A percentile compares a stretch with the other conserved stretches of the same genome.
These are phyloP conservation scores for Sphenopsis melanotis DNA, from an alignment of 2,797 vertebrate genomes.

Conservation along the genomic window DNA sequence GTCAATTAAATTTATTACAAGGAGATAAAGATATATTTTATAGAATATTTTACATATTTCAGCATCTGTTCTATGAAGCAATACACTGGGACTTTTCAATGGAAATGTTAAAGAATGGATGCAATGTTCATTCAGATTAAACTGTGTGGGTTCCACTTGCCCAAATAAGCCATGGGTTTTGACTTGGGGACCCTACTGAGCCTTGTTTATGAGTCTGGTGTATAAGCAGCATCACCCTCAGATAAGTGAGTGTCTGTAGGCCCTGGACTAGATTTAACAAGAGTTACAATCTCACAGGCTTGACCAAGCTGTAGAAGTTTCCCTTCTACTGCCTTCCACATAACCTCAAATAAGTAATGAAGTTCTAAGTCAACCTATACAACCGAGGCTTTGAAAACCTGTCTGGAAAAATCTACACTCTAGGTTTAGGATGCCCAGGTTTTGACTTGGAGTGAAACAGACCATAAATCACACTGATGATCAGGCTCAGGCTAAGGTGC, in stretches of 20 bases:
- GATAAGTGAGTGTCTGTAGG: background rate
- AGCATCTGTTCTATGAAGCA: background rate
- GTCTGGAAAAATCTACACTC: background rate
- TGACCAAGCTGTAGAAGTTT: background rate
- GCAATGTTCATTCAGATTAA: background rate
- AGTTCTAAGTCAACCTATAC: background rate
- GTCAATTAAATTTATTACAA: constrained; percentile 10
- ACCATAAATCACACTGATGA: background rate
- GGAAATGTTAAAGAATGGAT: background rate
- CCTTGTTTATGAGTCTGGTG: background rate
- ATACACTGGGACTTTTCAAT: background rate
- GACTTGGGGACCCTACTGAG: background rate
- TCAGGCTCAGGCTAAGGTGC: background rate
- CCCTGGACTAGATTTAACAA: background rate
- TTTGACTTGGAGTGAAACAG: background rate
- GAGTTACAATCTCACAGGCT: background rate
- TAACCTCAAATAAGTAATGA: background rate
- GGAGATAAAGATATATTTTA: background rate
- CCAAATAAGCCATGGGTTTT: background rate
- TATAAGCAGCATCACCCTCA: background rate
- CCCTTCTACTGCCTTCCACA: background rate
- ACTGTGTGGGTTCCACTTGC: fast-evolving
- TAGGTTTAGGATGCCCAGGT: fast-evolving
- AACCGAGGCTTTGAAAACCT: background rate
- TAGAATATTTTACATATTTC: background rate